A percentile compares a stretch with the other conserved stretches of the same genome.
Evolutionary conservation across 2,113 vertebrate genomes (phyloP).

Genomic region (Aix galericulata): DNA sequence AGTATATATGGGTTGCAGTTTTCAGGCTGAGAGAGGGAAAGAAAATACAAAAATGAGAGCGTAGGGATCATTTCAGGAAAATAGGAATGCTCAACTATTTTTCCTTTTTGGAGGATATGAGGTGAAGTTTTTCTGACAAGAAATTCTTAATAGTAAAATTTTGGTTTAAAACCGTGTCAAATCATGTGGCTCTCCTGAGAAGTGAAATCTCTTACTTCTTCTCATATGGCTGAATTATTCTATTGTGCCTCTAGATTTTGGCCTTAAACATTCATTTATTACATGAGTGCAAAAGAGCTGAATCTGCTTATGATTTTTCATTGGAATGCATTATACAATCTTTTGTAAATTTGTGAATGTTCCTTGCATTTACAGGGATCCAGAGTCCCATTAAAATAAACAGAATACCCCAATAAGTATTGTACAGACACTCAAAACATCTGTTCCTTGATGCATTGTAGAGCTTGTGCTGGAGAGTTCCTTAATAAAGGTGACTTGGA

Average conservation of each 20-base stretch:
- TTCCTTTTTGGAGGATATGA: constrained; percentile 20
- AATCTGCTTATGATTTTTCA: constrained; percentile 23
- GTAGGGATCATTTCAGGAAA: constrained; percentile 14
- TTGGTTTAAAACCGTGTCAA: constrained; percentile 7
- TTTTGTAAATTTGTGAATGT: constrained; percentile 35
- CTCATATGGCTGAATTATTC: neutral
- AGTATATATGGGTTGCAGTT: neutral
- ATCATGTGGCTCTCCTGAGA: neutral
- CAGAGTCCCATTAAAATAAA: constrained; percentile 57
- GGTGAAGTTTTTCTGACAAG: constrained; percentile 14
- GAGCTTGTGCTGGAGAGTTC: neutral
- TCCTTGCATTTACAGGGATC: constrained; percentile 24
- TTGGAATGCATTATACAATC: constrained; percentile 24
- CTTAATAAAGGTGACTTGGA: constrained; percentile 44
- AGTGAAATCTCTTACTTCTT: neutral
- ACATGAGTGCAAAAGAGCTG: neutral
- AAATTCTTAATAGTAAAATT: constrained; percentile 38
- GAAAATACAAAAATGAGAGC: constrained; percentile 23
- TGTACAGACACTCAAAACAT: constrained; percentile 20
- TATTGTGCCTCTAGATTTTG: constrained; percentile 13
- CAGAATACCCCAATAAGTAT: constrained; percentile 20
- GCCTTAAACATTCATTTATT: constrained; percentile 33
- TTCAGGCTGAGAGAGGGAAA: constrained; percentile 5
- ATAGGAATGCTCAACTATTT: constrained; percentile 38
- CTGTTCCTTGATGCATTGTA: neutral